phyloP scores from a whole-genome alignment of 2,888 invertebrate species.

The Allygus modestus region DNA sequence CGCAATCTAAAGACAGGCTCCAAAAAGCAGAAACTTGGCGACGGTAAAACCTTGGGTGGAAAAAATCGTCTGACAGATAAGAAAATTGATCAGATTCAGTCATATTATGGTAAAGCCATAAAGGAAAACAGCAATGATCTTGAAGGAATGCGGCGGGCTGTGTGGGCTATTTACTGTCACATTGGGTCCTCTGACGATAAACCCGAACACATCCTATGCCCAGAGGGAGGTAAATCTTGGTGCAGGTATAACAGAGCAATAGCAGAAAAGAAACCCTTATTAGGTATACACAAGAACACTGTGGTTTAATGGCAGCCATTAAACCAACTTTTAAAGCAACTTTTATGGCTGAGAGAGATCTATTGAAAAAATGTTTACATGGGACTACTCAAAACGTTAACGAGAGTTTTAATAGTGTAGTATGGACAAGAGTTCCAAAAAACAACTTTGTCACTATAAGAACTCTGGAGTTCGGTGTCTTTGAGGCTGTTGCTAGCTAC shows the following conservation, averaged over 20 bases:
- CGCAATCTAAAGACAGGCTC: slow-evolving; percentile 35
- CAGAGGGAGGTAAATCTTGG: slow-evolving; percentile 44
- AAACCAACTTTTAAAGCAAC: slow-evolving; percentile 56
- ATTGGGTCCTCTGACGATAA: slow-evolving; percentile 48
- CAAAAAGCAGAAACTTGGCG: slow-evolving; percentile 40
- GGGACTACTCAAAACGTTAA: slow-evolving; percentile 52
- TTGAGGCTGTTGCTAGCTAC: slow-evolving; percentile 52
- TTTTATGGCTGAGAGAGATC: slow-evolving; percentile 5
- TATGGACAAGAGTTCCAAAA: slow-evolving; percentile 56
- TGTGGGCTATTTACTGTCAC: slow-evolving; percentile 60
- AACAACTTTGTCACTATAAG: slow-evolving; percentile 37
- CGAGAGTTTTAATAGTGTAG: slow-evolving; percentile 54
- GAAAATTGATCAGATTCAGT: slow-evolving; percentile 52
- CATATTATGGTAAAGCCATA: slow-evolving; percentile 62
- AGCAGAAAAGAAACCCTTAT: slow-evolving; percentile 24
- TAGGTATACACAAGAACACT: slow-evolving; percentile 10
- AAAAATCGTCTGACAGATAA: slow-evolving; percentile 57
- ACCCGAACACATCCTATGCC: slow-evolving; percentile 44
- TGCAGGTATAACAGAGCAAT: slow-evolving; percentile 54
- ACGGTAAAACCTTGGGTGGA: slow-evolving; percentile 33
- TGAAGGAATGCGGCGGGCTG: slow-evolving; percentile 39
- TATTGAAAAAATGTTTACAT: slow-evolving; percentile 50
- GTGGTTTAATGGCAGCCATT: slow-evolving; percentile 48
- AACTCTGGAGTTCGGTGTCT: slow-evolving; percentile 52
- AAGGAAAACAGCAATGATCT: slow-evolving; percentile 19